Percentiles rank a stretch among this genome's conserved stretches.
Evolutionary conservation across 2,113 vertebrate species (phyloP).

Genomic region (Boleophthalmus pectinirostris): DNA sequence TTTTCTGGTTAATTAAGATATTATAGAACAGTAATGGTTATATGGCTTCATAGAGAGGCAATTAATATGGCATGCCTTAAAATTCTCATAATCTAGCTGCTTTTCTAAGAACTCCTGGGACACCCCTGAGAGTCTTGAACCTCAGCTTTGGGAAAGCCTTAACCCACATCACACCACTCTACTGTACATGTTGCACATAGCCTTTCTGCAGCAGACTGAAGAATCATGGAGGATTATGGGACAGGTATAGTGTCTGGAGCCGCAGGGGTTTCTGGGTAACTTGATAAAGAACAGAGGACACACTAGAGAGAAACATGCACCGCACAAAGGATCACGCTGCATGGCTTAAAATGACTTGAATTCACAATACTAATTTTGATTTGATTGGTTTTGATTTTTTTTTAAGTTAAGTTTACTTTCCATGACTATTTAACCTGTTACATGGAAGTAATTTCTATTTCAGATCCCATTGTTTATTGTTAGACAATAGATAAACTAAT

Average conservation of each 20-base stretch:
- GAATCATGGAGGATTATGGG: background rate
- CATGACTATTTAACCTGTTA: no score
- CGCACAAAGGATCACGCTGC: background rate
- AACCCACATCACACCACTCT: background rate
- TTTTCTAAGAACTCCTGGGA: no score
- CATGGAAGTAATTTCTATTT: no score
- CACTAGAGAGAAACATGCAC: slow-evolving; percentile 9
- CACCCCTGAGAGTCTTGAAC: no score
- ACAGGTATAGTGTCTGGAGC: slow-evolving; percentile 11
- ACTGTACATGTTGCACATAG: background rate
- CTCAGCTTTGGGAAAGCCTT: slow-evolving; percentile 38
- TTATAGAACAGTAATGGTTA: no score
- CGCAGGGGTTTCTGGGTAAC: slow-evolving; percentile 4
- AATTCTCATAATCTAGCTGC: no score
- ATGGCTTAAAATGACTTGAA: background rate
- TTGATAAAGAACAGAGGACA: slow-evolving; percentile 4
- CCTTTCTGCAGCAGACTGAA: background rate
- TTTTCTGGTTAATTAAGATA: no score
- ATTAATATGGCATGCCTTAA: no score
- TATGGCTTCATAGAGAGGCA: no score
- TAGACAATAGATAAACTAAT: background rate
- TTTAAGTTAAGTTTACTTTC: background rate
- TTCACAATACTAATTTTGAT: background rate
- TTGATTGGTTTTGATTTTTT: background rate
- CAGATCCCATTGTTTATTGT: background rate